Evolutionary conservation across 2,797 vertebrate genomes (phyloP).

Genomic region (Nyctibius grandis): DNA sequence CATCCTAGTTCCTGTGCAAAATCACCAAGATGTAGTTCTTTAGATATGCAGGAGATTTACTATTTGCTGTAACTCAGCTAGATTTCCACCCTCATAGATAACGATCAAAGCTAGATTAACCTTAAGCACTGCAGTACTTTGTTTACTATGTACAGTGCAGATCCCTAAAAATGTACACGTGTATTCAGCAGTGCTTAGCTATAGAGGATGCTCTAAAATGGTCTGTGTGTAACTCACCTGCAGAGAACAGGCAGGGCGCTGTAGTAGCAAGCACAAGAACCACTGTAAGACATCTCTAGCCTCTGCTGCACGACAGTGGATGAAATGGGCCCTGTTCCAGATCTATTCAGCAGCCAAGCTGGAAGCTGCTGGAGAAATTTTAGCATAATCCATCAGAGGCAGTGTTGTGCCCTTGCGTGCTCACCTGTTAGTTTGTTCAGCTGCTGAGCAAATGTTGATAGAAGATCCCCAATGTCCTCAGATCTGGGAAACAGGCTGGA

Average conservation of each 20-base stretch:
- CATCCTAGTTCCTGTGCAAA: not conserved
- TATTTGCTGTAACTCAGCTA: not conserved
- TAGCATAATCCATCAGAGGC: not conserved
- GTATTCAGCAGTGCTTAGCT: not conserved
- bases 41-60: not conserved
- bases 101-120: not conserved
- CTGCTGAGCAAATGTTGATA: not conserved
- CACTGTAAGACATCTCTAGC: not conserved
- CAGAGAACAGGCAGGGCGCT: not conserved
- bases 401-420: not conserved
- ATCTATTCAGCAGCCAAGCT: not conserved
- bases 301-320: not conserved
- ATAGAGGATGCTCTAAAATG: not conserved
- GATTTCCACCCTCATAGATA: not conserved
- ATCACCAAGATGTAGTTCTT: not conserved
- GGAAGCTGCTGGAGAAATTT: not conserved
- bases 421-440: not conserved
- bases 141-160: not conserved
- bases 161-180: not conserved
- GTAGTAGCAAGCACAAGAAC: accelerated
- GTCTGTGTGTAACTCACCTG: not conserved
- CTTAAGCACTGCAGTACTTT: not conserved
- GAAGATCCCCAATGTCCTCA: not conserved
- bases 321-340: not conserved
- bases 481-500: not conserved